A percentile compares a stretch with the other conserved stretches of the same genome.
These are phyloP conservation scores for Phymastichus coffea DNA, from an alignment of 1,140 invertebrate genomes.

Conservation along the genomic window DNA sequence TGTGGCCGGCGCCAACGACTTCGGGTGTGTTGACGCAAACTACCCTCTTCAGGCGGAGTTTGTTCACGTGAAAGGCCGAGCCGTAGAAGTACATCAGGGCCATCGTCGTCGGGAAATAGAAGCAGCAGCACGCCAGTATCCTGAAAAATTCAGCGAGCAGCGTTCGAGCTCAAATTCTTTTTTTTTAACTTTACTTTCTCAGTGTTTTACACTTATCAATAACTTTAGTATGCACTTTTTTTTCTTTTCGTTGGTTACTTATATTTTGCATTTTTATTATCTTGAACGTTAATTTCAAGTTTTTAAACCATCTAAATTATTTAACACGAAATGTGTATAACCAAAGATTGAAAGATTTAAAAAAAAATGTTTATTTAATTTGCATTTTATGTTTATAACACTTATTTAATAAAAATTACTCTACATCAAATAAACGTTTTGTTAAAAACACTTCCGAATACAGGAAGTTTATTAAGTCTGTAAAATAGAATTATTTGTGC, in stretches of 20 bases:
- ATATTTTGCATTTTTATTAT: not conserved
- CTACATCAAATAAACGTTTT: no score
- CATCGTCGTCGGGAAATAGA: conserved; percentile 88
- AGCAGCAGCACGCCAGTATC: conserved; percentile 79
- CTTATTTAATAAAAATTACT: no score
- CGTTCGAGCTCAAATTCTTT: not conserved
- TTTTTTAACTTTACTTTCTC: not conserved
- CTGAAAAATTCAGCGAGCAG: conserved; percentile 49
- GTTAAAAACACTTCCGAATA: no score
- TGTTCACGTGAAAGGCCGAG: conserved; percentile 83
- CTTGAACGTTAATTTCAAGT: no score
- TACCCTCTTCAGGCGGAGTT: conserved; percentile 67
- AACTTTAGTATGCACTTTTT: not conserved
- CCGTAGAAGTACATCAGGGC: conserved; percentile 88
- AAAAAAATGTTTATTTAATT: no score
- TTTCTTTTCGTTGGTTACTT: not conserved
- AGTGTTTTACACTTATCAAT: no score
- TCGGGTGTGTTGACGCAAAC: conserved; percentile 54
- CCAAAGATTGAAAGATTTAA: no score
- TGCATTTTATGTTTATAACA: no score
- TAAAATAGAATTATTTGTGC: no score
- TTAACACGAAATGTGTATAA: no score
- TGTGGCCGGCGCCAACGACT: conserved; percentile 54
- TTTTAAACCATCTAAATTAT: no score
- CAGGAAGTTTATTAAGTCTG: no score